These are phyloP conservation scores for Austrofundulus limnaeus DNA, from an alignment of 2,113 vertebrate species.

Conservation along the genomic window DNA sequence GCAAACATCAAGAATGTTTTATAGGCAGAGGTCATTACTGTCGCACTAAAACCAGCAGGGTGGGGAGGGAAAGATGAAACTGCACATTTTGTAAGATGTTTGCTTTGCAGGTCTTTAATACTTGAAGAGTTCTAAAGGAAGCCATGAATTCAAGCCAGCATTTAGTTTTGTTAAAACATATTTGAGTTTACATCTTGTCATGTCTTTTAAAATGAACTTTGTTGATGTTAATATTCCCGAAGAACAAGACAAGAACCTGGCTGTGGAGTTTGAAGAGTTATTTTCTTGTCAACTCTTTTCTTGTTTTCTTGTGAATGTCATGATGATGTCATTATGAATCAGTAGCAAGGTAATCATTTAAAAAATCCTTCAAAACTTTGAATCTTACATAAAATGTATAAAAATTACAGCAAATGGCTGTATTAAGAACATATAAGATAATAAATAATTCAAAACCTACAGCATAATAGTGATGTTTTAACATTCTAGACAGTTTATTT, in stretches of 20 bases:
- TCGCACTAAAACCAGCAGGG: slow-evolving; percentile 45
- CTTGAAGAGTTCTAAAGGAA: too few species aligned
- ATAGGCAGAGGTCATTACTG: slow-evolving; percentile 40
- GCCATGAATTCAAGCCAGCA: too few species aligned
- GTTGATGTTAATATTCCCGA: not conserved
- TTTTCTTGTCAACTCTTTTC: not conserved
- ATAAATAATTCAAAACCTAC: too few species aligned
- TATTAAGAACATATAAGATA: too few species aligned
- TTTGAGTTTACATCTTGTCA: too few species aligned
- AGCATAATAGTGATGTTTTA: too few species aligned
- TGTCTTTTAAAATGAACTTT: not conserved
- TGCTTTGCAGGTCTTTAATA: too few species aligned
- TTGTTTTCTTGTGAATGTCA: not conserved
- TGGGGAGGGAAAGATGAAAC: slow-evolving; percentile 23
- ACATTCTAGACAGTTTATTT: too few species aligned
- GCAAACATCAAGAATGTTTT: slow-evolving; percentile 38
- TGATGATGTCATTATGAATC: not conserved
- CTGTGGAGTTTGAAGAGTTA: not conserved
- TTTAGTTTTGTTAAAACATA: too few species aligned
- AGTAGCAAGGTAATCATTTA: not conserved
- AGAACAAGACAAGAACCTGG: not conserved
- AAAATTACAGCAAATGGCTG: too few species aligned
- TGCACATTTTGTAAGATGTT: slow-evolving; percentile 6
- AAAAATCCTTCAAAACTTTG: too few species aligned
- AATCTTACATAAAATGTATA: too few species aligned